Conservation (phyloP, 2,797 vertebrate genomes). For the Molothrus aeneus region DNA sequence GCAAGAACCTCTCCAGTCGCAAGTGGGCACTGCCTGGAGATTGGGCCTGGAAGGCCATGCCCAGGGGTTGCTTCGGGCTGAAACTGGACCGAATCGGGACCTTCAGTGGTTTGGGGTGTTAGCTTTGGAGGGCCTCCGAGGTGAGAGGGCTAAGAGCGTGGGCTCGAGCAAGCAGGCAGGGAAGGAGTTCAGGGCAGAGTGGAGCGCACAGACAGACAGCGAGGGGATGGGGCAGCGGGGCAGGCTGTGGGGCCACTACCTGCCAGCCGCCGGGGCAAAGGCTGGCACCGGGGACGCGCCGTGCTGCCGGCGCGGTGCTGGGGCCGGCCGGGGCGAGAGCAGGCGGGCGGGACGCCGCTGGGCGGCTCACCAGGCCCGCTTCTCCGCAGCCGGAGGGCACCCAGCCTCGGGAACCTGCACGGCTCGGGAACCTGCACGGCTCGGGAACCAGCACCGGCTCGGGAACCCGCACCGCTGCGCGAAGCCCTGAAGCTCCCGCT, state of each 20-base stretch:
- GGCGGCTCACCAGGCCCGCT: background rate
- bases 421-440: no score
- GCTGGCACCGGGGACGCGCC: background rate
- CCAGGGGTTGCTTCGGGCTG: slow-evolving; percentile 87
- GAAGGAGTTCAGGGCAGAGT: background rate
- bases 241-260: background rate
- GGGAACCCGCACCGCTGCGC: background rate
- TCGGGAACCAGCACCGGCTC: background rate
- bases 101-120: slow-evolving; percentile 88
- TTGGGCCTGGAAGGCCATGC: slow-evolving; percentile 79
- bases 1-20: slow-evolving; percentile 79
- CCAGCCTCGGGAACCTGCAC: background rate
- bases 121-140: slow-evolving; percentile 39
- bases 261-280: background rate
- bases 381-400: background rate
- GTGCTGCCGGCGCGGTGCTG: background rate
- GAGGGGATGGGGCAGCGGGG: background rate
- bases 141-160: background rate
- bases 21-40: slow-evolving; percentile 80
- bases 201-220: accelerated
- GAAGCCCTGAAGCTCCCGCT: background rate
- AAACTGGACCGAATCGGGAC: slow-evolving; percentile 89
- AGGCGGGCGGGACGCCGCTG: background rate
- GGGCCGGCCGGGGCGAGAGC: background rate
- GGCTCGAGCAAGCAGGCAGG: accelerated